Conservation (phyloP, 2,113 vertebrate species). For the Tauraco erythrolophus region DNA sequence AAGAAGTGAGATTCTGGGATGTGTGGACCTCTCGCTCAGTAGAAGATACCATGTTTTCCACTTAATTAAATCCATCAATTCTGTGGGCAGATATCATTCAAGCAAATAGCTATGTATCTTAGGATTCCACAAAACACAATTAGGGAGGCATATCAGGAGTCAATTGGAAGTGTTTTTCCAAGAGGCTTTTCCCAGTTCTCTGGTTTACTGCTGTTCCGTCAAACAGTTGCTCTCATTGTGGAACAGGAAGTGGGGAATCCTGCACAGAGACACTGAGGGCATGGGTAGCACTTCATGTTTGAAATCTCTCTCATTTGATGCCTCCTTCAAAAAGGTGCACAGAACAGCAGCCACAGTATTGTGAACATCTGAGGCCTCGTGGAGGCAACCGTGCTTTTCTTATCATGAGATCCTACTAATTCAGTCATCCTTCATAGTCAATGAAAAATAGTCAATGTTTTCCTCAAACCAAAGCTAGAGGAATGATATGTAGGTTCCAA, state of each 20-base stretch:
- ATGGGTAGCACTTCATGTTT: rapidly evolving
- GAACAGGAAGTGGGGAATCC: background rate
- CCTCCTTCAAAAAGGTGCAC: background rate
- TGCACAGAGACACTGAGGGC: rapidly evolving
- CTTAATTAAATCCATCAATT: background rate
- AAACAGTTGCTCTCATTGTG: background rate
- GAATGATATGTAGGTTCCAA: background rate
- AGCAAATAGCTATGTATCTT: background rate
- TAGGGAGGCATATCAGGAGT: background rate
- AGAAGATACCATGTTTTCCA: background rate
- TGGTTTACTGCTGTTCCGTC: background rate
- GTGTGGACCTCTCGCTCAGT: background rate
- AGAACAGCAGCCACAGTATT: too few relatives aligned
- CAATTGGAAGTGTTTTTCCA: background rate
- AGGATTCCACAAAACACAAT: background rate
- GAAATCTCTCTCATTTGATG: background rate
- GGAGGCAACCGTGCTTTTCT: background rate
- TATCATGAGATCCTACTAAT: background rate
- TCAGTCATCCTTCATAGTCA: background rate
- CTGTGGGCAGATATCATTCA: background rate
- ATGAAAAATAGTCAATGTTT: background rate
- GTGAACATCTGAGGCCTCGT: background rate
- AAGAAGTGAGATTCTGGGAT: background rate
- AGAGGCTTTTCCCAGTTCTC: background rate
- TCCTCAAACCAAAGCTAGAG: background rate